phyloP scores from a whole-genome alignment of 2,888 invertebrate genomes.

The Chloroclysta siterata region DNA sequence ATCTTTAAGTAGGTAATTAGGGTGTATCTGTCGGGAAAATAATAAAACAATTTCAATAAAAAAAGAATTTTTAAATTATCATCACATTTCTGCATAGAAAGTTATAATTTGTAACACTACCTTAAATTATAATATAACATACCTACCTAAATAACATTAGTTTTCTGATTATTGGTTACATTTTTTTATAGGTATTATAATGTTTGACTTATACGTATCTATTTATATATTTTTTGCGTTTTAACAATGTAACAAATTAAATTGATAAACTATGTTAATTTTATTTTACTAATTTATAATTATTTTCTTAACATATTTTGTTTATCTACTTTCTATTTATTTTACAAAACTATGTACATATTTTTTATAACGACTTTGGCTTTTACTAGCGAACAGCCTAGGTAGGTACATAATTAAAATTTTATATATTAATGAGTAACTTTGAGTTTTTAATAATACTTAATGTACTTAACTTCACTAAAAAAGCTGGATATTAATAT shows the following conservation, averaged over 20 bases:
- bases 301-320: neutral
- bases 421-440: neutral
- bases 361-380: neutral
- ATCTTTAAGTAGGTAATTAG: neutral
- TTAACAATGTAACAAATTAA: too few species aligned
- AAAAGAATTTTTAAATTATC: conserved; percentile 72
- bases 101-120: conserved; percentile 64
- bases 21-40: neutral
- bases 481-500: neutral
- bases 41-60: conserved; percentile 63
- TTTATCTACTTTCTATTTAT: neutral
- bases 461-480: neutral
- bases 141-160: neutral
- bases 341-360: conserved; percentile 3
- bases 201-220: neutral
- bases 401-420: neutral
- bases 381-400: neutral
- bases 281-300: neutral
- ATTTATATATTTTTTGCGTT: too few species aligned
- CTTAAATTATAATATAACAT: conserved; percentile 47
- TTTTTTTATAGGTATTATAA: conserved; percentile 34
- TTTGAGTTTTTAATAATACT: neutral
- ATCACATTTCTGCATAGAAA: conserved; percentile 74
- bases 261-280: neutral
- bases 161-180: neutral